Percentiles rank a stretch among this genome's conserved stretches.
phyloP scores from a whole-genome alignment of 2,888 invertebrate species.

The Tipula helvola region DNA sequence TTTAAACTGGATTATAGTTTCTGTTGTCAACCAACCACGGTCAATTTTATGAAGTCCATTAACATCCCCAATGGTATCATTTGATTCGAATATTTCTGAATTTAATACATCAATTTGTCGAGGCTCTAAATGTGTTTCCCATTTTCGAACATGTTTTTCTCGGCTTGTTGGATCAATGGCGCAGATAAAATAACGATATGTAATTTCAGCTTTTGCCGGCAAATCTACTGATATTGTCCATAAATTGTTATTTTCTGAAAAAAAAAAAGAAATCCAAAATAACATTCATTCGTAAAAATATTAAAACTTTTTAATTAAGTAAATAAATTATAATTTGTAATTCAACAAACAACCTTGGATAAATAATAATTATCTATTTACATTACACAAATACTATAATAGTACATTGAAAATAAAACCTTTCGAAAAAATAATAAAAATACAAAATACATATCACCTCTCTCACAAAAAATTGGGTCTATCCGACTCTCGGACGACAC shows the following conservation, averaged over 20 bases:
- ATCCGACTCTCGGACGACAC: too few species aligned
- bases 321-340: too few species aligned
- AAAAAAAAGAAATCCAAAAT: background rate
- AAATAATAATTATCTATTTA: background rate
- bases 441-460: background rate
- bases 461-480: background rate
- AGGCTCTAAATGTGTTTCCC: constrained; percentile 69
- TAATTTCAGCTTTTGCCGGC: constrained; percentile 51
- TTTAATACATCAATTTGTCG: constrained; percentile 43
- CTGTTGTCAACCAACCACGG: constrained; percentile 73
- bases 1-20: constrained; percentile 74
- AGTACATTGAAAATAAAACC: background rate
- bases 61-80: constrained; percentile 55
- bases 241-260: constrained; percentile 31
- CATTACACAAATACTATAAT: too few species aligned
- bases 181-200: constrained; percentile 67
- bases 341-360: background rate
- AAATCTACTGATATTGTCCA: constrained; percentile 55
- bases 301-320: too few species aligned
- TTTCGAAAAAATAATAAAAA: background rate
- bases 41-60: constrained; percentile 46
- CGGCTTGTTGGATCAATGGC: constrained; percentile 44
- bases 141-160: constrained; percentile 50
- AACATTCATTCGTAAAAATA: too few species aligned
- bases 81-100: constrained; percentile 24